phyloP scores from a whole-genome alignment of 2,113 vertebrate genomes.

The Anguilla rostrata region DNA sequence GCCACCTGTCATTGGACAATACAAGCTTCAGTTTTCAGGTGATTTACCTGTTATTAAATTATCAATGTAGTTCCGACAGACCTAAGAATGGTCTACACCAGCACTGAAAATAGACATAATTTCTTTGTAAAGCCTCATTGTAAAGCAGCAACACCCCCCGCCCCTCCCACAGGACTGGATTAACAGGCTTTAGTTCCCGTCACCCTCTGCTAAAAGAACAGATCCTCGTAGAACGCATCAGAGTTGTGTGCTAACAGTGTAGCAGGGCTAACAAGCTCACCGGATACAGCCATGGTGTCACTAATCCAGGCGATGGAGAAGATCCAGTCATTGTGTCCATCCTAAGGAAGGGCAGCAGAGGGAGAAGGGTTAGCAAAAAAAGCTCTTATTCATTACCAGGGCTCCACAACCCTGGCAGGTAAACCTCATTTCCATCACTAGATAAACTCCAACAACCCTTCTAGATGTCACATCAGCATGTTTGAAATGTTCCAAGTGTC shows the following conservation, averaged over 20 bases:
- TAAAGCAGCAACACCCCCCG: too few relatives aligned
- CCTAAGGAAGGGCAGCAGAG: constrained; percentile 66
- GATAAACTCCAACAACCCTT: too few relatives aligned
- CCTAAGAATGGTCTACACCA: neutral
- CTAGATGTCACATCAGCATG: too few relatives aligned
- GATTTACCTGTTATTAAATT: neutral
- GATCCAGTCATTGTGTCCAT: constrained; percentile 99
- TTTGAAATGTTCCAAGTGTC: too few relatives aligned
- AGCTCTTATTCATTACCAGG: too few relatives aligned
- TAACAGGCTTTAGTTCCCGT: too few relatives aligned
- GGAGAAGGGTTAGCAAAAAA: neutral
- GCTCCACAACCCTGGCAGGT: too few relatives aligned
- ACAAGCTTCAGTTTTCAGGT: neutral
- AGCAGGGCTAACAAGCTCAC: constrained; percentile 66
- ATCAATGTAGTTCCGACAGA: neutral
- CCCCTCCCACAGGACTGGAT: neutral
- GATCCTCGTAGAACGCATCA: neutral
- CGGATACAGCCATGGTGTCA: constrained; percentile 95
- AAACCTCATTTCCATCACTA: too few relatives aligned
- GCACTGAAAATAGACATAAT: neutral
- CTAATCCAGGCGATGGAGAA: constrained; percentile 99
- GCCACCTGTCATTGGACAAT: neutral
- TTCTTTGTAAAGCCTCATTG: too few relatives aligned
- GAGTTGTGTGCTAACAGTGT: neutral
- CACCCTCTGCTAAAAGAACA: neutral